Evolutionary conservation across 1,140 invertebrate genomes (phyloP), one percentile per base, ranked within the genome.

Genomic region (Brachionus rubens): DNA sequence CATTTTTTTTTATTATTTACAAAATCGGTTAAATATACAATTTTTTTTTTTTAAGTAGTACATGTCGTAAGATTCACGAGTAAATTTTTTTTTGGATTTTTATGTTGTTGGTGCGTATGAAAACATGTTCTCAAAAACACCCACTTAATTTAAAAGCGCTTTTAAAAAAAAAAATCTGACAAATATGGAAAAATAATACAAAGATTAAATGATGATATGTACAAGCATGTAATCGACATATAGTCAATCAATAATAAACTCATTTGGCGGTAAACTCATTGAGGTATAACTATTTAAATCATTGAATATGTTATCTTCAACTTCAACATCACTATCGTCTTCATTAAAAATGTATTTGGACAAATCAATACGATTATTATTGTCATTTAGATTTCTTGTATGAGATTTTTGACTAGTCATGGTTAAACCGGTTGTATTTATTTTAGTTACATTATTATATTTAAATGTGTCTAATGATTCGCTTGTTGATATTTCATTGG

Each of bases 371-470:
- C 54, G 26, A 59, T 59, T 59, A 16, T 33, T 16, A 59, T 65
- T 65, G 19, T 19, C 9, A 12, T 65, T 65, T 43, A 43, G 59
- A 65, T 36, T 43, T 65, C 43, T 65, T 26, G 7, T 2, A 65
- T 65, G 41, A 12, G 19, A n/a, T n/a, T n/a, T 65, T 65, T 65
- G 59, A 65, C 59, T 65, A 65, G 59, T 65, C 59, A 65, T 65
- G 59, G 33, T 65, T 46, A 65, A 46, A 46, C 7, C 16, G 36
- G 59, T 24, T 24, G 40, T 19, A n/a, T 46, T 41, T 24, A 24
- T 21, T 19, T 41, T 21, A 14, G 54, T 36, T 59, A 9, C 9
- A 36, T 36, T 36, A 36, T 36, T 36, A 9, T 36, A 36, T 3
- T 9, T 3, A 36, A 36, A 36, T 3, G 33, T 36, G 33, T 36